Conservation (phyloP, 2,113 vertebrate genomes). For the Columba janthina region DNA sequence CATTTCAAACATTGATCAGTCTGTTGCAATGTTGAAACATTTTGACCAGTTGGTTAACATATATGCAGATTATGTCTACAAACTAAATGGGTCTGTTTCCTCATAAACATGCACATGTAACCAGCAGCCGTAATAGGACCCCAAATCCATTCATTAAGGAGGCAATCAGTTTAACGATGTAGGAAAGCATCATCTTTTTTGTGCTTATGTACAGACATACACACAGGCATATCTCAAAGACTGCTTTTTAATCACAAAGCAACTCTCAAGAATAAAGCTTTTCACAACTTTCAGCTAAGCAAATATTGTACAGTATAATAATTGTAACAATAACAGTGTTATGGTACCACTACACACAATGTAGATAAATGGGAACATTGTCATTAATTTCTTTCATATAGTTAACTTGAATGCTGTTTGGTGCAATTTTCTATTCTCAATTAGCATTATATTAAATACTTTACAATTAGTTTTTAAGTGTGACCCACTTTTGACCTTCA, state of each 20-base stretch:
- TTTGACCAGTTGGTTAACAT: background rate
- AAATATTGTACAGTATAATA: background rate
- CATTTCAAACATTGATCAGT: background rate
- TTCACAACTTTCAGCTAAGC: background rate
- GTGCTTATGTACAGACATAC: background rate
- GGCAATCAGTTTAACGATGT: background rate
- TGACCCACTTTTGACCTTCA: slow-evolving; percentile 28
- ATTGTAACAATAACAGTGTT: background rate
- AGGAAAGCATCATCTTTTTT: background rate
- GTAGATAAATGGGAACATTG: background rate
- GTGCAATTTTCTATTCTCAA: background rate
- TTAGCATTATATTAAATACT: slow-evolving; percentile 12
- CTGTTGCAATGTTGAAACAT: background rate
- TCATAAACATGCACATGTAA: background rate
- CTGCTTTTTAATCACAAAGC: background rate
- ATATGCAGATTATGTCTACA: background rate
- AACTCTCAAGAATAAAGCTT: background rate
- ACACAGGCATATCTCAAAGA: background rate
- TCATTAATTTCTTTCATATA: background rate
- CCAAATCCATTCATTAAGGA: background rate
- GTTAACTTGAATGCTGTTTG: background rate
- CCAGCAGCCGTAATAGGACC: background rate
- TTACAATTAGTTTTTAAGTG: background rate
- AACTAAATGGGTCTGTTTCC: background rate
- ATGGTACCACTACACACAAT: background rate